Percentiles rank a stretch among this genome's conserved stretches.
Evolutionary conservation across 2,797 vertebrate genomes (phyloP).

Genomic region (Peromyscus melanophrys): DNA sequence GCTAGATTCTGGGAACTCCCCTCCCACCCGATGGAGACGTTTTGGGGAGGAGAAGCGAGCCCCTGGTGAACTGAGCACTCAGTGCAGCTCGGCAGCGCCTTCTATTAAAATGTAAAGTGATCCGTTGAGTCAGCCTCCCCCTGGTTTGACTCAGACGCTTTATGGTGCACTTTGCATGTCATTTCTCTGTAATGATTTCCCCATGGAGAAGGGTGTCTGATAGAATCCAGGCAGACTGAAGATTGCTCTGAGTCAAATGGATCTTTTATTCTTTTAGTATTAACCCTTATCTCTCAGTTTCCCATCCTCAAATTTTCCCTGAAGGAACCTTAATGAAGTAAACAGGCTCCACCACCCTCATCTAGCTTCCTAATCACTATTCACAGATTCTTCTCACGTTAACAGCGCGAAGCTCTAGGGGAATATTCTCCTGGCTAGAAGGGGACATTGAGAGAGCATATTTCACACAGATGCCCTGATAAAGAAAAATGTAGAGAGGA

Average conservation of each 20-base stretch:
- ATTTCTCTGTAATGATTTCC: conserved; percentile 86
- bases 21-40: conserved; percentile 85
- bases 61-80: conserved; percentile 84
- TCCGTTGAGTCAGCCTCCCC: conserved; percentile 90
- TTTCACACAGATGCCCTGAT: conserved; percentile 73
- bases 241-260: conserved; percentile 86
- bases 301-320: conserved; percentile 76
- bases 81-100: conserved; percentile 85
- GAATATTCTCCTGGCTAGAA: conserved; percentile 64
- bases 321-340: conserved; percentile 80
- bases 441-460: conserved; percentile 55
- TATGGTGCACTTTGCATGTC: conserved; percentile 83
- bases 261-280: conserved; percentile 82
- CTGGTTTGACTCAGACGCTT: conserved; percentile 86
- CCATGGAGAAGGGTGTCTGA: conserved; percentile 85
- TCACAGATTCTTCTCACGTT: conserved; percentile 80
- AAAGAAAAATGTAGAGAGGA: conserved; percentile 76
- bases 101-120: conserved; percentile 88
- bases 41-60: conserved; percentile 79
- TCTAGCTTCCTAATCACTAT: conserved; percentile 74
- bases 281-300: conserved; percentile 83
- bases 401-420: conserved; percentile 72
- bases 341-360: conserved; percentile 76
- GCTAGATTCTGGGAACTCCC: conserved; percentile 88
- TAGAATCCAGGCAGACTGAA: conserved; percentile 85